A percentile compares a stretch with the other conserved stretches of the same genome.
phyloP scores from a whole-genome alignment of 2,888 invertebrate genomes.

The Trimorus sp. region DNA sequence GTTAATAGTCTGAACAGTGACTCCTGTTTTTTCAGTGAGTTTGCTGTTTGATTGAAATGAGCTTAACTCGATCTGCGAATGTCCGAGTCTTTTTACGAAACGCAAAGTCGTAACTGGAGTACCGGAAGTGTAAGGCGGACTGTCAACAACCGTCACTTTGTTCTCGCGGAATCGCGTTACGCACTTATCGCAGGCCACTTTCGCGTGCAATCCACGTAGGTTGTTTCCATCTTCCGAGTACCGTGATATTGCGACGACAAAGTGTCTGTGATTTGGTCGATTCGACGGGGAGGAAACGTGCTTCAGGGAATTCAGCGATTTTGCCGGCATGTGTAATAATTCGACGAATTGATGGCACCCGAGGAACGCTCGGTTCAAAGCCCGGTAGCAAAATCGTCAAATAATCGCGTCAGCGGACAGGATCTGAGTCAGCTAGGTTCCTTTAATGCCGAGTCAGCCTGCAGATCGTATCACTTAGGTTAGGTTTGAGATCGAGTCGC shows the following conservation, averaged over 20 bases:
- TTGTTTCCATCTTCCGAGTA: neutral
- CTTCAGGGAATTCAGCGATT: neutral
- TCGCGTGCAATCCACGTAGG: slow-evolving; percentile 42
- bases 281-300: slow-evolving; percentile 6
- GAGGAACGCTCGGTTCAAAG: slow-evolving; percentile 20
- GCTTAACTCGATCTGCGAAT: neutral
- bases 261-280: slow-evolving; percentile 17
- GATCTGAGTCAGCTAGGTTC: slow-evolving; percentile 80
- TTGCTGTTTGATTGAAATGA: slow-evolving; percentile 2
- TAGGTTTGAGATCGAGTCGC: slow-evolving; percentile 69
- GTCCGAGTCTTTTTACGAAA: slow-evolving; percentile 3
- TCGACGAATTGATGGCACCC: slow-evolving; percentile 38
- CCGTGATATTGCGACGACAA: slow-evolving; percentile 5
- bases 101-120: slow-evolving; percentile 53
- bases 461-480: slow-evolving; percentile 70
- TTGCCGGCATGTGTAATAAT: slow-evolving; percentile 36
- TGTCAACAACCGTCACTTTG: slow-evolving; percentile 62
- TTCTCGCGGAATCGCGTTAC: slow-evolving; percentile 62
- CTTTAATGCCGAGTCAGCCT: slow-evolving; percentile 79
- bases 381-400: slow-evolving; percentile 36
- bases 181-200: slow-evolving; percentile 46
- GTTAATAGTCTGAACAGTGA: too few species aligned
- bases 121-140: slow-evolving; percentile 53
- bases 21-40: too few species aligned
- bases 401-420: slow-evolving; percentile 70